phyloP scores from a whole-genome alignment of 2,113 vertebrate species.

The Phaetusa simplex region DNA sequence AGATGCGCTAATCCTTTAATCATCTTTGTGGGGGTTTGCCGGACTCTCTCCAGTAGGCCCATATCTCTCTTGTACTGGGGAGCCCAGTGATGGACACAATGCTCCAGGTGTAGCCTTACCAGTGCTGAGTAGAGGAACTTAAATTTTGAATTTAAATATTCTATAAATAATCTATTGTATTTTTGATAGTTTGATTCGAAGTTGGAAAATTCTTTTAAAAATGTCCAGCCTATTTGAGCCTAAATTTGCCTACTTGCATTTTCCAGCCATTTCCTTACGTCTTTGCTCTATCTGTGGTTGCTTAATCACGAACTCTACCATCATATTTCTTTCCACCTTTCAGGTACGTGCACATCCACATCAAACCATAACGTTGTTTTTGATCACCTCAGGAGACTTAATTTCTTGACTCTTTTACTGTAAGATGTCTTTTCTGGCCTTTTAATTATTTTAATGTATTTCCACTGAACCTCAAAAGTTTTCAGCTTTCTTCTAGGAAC shows the following conservation, averaged over 20 bases:
- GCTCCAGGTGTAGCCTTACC: not conserved
- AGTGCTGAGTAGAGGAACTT: not conserved
- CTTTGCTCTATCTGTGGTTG: not conserved
- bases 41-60: not conserved
- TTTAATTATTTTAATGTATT: not conserved
- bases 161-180: not conserved
- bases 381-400: not conserved
- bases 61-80: not conserved
- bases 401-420: not conserved
- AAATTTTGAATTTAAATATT: not conserved
- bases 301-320: not conserved
- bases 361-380: not conserved
- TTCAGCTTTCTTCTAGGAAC: not conserved
- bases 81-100: not conserved
- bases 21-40: not conserved
- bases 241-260: not conserved
- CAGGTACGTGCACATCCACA: fast-evolving
- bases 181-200: not conserved
- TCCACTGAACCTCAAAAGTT: not conserved
- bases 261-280: not conserved
- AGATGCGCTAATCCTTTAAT: not conserved
- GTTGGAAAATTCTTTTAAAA: not conserved
- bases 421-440: not conserved
- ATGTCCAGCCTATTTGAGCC: not conserved
- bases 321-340: not conserved